Evolutionary conservation across 2,797 vertebrate species (phyloP).

Genomic region (Ambastaia sidthimunki): DNA sequence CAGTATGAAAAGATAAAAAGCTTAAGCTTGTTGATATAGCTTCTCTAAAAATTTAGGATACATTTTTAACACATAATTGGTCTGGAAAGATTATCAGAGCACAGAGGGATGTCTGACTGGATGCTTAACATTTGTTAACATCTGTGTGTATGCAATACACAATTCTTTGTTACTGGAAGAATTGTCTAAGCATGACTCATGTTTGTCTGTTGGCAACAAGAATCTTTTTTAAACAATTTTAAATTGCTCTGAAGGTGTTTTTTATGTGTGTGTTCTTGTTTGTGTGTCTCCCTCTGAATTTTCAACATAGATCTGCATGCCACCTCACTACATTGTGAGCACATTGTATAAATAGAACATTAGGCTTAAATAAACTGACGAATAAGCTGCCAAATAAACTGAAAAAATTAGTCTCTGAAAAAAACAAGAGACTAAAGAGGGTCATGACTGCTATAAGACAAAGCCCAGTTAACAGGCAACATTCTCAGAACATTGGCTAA

Average conservation of each 20-base stretch:
- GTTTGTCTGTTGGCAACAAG: slow-evolving; percentile 12
- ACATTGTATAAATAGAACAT: slow-evolving; percentile 14
- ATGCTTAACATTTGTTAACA: not conserved
- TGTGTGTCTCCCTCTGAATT: not conserved
- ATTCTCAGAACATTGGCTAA: too few species aligned
- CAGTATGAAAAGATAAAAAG: not conserved
- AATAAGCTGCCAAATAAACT: too few species aligned
- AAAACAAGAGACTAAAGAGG: too few species aligned
- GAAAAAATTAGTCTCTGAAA: too few species aligned
- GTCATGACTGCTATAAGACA: too few species aligned
- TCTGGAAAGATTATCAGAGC: not conserved
- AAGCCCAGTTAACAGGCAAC: not conserved
- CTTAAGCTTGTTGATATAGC: too few species aligned
- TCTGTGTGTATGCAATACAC: not conserved
- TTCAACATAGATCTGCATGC: slow-evolving; percentile 24
- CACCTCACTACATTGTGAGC: slow-evolving; percentile 6
- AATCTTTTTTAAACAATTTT: slow-evolving; percentile 27
- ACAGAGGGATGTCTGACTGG: not conserved
- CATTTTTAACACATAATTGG: not conserved
- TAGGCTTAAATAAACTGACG: not conserved
- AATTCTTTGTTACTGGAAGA: slow-evolving; percentile 35
- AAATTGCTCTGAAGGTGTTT: slow-evolving; percentile 15
- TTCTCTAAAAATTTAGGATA: too few species aligned
- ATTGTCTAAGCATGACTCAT: slow-evolving; percentile 30
- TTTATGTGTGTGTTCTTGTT: not conserved